Conservation (phyloP, 1,140 invertebrate species). For the Musca vetustissima region DNA sequence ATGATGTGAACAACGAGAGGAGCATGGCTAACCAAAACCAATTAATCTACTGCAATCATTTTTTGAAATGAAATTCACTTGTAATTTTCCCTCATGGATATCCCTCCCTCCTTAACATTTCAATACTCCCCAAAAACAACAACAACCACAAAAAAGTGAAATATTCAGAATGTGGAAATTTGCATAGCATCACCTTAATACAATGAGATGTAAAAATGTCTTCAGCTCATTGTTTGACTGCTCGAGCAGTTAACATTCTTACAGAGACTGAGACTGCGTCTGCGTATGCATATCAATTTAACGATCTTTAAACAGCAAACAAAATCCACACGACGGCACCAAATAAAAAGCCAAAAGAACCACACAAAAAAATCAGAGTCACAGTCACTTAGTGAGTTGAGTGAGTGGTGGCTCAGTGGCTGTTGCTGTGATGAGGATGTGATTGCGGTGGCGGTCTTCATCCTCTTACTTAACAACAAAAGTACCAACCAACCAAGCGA, state of each 20-base stretch:
- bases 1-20: no score
- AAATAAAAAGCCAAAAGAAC: neutral
- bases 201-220: conserved; percentile 21
- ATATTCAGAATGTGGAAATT: conserved; percentile 10
- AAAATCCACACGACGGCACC: neutral
- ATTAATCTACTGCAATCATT: no score
- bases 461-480: no score
- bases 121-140: no score
- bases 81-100: no score
- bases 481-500: no score
- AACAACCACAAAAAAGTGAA: no score
- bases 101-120: no score
- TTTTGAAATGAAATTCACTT: no score
- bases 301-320: conserved; percentile 14
- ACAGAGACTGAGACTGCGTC: neutral
- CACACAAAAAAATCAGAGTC: neutral
- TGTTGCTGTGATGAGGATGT: no score
- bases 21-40: no score
- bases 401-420: conserved; percentile 7
- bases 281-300: conserved; percentile 24
- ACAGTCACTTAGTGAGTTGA: conserved; percentile 14
- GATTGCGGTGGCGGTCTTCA: no score
- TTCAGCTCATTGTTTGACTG: conserved; percentile 20
- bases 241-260: conserved; percentile 15
- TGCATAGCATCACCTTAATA: conserved; percentile 21